Evolutionary conservation across 2,888 invertebrate species (phyloP), one percentile per base, ranked within the genome.

Genomic region (Biston stratarius): DNA sequence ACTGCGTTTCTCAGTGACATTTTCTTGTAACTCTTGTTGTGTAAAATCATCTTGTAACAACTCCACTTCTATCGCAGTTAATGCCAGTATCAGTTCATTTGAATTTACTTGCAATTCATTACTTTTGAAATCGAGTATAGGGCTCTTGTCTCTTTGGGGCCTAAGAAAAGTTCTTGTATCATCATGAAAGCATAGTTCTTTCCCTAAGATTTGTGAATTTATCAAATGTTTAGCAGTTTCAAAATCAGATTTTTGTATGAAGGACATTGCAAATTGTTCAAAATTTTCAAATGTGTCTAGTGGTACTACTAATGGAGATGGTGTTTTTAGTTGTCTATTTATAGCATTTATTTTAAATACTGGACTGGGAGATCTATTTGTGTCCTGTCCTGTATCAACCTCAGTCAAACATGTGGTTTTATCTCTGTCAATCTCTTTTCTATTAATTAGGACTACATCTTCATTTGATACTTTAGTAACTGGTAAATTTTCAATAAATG

Each of bases 211-310:
- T 77, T 91, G 89, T 5, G 89, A 90, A 77, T 91, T 84, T 0
- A 92, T 87, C 6, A 89, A 64, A 69, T 77, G 73, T 75, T 85
- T 91, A 9, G 80, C 84, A 40, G 72, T 76, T 57, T 83, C 71
- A 5, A 84, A 61, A 69, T 90, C 80, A 40, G 61, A 71, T 47
- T 83, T 77, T 73, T 83, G 77, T 63, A 92, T 61, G 0, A 91
- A 53, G 12, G 89, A 85, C 58, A 81, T 61, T 0, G 86, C 89
- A 36, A 88, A 65, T 49, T 76, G 80, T 78, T 91, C 92, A 75
- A 93, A 92, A 42, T 81, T 83, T 71, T 93, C 93, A 83, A 92
- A 94, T 11, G 74, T 69, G 44, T 89, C 85, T 33, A 92, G 72
- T 45, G 83, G 76, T 45, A 78, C 87, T 24, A 88, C 78, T 69